Conservation (phyloP, 2,113 vertebrate species). For the Indri indri region DNA sequence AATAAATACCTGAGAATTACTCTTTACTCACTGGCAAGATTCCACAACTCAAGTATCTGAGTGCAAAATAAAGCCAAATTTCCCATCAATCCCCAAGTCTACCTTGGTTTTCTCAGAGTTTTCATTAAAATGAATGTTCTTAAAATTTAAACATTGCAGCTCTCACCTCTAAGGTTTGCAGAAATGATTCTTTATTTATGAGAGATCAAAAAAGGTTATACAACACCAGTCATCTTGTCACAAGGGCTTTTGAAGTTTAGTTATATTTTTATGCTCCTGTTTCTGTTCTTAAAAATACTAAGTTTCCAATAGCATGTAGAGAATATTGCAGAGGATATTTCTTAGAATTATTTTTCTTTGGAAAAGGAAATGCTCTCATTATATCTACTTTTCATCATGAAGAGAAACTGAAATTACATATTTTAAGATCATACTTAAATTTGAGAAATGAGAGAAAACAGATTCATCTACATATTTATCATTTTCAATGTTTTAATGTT, state of each 20-base stretch:
- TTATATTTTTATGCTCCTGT: slow-evolving; percentile 17
- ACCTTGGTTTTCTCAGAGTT: slow-evolving; percentile 23
- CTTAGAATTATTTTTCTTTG: slow-evolving; percentile 33
- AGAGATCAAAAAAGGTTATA: not conserved
- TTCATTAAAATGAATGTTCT: slow-evolving; percentile 50
- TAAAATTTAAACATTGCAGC: slow-evolving; percentile 42
- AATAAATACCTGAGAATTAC: slow-evolving; percentile 37
- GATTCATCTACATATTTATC: not conserved
- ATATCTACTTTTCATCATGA: not conserved
- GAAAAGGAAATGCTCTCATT: not conserved
- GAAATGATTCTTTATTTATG: slow-evolving; percentile 30
- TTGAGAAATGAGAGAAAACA: slow-evolving; percentile 24
- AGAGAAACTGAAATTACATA: not conserved
- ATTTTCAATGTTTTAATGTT: not conserved
- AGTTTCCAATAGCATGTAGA: not conserved
- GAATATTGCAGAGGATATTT: not conserved
- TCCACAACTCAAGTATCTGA: not conserved
- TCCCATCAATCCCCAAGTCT: not conserved
- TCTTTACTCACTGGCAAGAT: slow-evolving; percentile 21
- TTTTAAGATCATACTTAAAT: not conserved
- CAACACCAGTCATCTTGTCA: slow-evolving; percentile 25
- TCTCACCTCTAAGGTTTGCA: slow-evolving; percentile 32
- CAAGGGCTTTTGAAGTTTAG: slow-evolving; percentile 43
- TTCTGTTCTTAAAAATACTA: slow-evolving; percentile 35
- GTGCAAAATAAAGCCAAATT: slow-evolving; percentile 8